Percentiles rank a stretch among this genome's conserved stretches.
Evolutionary conservation across 2,888 invertebrate genomes (phyloP).

Genomic region (Caenorhabditis virilis): DNA sequence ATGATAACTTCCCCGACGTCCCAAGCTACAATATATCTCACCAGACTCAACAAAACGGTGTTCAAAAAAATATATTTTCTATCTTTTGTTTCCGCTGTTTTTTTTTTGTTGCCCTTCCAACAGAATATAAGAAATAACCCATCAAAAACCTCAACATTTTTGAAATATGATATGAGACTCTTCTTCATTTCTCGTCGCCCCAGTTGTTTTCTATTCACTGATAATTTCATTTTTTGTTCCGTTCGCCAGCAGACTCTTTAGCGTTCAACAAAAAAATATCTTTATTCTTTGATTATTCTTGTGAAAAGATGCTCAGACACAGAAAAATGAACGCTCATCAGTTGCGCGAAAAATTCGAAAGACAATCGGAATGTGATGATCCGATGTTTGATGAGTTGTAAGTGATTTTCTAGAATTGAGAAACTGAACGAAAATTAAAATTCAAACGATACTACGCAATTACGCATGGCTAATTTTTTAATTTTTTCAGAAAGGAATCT

Average conservation of each 20-base stretch:
- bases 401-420: too few relatives aligned
- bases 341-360: conserved; percentile 24
- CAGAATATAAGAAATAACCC: neutral
- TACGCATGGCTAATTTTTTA: neutral
- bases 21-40: too few relatives aligned
- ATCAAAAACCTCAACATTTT: neutral
- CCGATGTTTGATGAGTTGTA: conserved; percentile 26
- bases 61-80: too few relatives aligned
- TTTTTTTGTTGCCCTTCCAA: neutral
- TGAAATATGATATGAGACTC: neutral
- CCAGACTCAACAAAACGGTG: too few relatives aligned
- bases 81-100: too few relatives aligned
- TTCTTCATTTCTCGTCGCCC: too few relatives aligned
- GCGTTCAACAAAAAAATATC: neutral
- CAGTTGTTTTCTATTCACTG: too few relatives aligned
- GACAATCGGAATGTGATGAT: conserved; percentile 24
- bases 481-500: conserved; percentile 37
- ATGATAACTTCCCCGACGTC: too few relatives aligned
- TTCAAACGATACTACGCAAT: neutral
- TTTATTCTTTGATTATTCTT: neutral
- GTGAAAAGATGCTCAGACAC: neutral
- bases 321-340: conserved; percentile 24
- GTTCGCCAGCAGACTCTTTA: neutral
- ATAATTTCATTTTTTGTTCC: conserved; percentile 5
- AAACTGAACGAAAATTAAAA: too few relatives aligned